Evolutionary conservation across 2,888 invertebrate species (phyloP).

Genomic region (Elysia crispata): DNA sequence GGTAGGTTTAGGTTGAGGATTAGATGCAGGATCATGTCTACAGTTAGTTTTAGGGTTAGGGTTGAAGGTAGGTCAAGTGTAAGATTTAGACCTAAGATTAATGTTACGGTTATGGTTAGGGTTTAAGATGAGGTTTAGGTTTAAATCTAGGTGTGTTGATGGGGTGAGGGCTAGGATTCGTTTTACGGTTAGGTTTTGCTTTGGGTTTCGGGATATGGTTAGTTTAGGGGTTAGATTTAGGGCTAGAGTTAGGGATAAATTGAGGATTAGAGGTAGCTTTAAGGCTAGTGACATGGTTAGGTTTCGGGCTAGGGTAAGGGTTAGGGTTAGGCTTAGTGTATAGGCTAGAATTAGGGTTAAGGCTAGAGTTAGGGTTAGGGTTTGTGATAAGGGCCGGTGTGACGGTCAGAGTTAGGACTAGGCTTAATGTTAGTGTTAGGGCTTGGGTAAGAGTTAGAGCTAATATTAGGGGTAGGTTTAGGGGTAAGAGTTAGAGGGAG

Average conservation of each 20-base stretch:
- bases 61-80: too few species aligned
- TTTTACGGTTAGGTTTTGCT: background rate
- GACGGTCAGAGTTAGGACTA: too few species aligned
- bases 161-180: background rate
- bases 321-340: background rate
- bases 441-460: too few species aligned
- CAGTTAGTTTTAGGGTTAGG: too few species aligned
- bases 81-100: too few species aligned
- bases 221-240: background rate
- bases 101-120: slow-evolving; percentile 21
- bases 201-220: background rate
- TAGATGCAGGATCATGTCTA: too few species aligned
- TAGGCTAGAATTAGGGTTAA: background rate
- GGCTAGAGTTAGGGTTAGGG: too few species aligned
- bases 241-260: background rate
- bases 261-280: background rate
- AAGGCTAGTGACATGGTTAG: background rate
- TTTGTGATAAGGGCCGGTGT: too few species aligned
- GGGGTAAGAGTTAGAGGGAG: too few species aligned
- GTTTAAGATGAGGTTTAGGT: background rate
- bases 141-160: background rate
- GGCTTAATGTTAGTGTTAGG: too few species aligned
- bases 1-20: too few species aligned
- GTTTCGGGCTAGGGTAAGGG: background rate
- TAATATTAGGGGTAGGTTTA: too few species aligned